Evolutionary conservation across 2,888 invertebrate species (phyloP).

Genomic region (Acanthosepion pharaonis): DNA sequence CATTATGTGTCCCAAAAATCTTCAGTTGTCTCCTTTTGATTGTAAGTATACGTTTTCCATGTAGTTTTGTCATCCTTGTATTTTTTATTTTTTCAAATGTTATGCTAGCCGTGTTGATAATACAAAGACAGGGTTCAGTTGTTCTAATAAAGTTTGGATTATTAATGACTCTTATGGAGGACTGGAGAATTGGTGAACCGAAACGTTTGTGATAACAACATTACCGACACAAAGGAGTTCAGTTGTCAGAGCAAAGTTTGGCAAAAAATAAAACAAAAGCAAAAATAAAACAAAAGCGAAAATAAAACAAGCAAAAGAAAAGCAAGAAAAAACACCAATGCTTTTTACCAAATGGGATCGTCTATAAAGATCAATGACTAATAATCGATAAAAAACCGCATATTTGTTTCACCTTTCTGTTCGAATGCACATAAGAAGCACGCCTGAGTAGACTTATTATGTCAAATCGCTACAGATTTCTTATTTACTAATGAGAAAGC

Average conservation of each 20-base stretch:
- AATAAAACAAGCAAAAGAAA: neutral
- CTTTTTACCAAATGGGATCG: neutral
- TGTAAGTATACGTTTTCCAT: no score
- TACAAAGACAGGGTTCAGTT: no score
- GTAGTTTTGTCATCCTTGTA: no score
- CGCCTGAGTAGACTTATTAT: neutral
- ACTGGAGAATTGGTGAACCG: no score
- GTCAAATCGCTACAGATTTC: neutral
- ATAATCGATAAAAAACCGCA: neutral
- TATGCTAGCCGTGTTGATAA: no score
- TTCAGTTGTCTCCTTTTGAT: no score
- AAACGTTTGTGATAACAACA: no score
- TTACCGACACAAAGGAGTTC: no score
- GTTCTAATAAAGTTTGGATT: no score
- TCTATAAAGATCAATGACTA: neutral
- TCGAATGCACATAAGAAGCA: neutral
- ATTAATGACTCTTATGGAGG: no score
- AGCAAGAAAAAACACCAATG: neutral
- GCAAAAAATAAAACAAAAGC: neutral
- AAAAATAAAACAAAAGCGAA: neutral
- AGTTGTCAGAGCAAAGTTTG: neutral
- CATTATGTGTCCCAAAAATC: no score
- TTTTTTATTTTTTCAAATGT: no score
- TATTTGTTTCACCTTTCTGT: neutral
- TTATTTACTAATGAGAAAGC: slow-evolving; percentile 1